These are phyloP conservation scores for Oscheius sp. DNA, from an alignment of 1,140 invertebrate genomes.

Conservation along the genomic window DNA sequence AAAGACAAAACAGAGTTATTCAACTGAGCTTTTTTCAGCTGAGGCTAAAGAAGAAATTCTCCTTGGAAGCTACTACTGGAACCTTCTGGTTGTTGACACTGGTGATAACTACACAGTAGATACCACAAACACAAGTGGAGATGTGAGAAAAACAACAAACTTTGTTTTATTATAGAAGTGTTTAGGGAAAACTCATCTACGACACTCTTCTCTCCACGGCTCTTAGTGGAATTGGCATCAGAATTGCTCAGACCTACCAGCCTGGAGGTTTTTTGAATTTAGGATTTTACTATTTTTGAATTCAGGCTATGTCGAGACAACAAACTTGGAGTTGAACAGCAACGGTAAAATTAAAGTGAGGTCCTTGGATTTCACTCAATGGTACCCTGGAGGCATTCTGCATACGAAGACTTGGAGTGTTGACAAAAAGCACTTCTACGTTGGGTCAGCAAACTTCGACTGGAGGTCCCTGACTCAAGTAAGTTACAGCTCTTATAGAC, in stretches of 20 bases:
- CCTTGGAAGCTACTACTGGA: slow-evolving; percentile 31
- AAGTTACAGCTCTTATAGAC: slow-evolving; percentile 15
- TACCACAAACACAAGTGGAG: slow-evolving; percentile 1
- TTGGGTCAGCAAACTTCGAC: slow-evolving; percentile 71
- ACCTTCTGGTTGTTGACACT: slow-evolving; percentile 19
- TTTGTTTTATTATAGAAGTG: not conserved
- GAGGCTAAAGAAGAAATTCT: slow-evolving; percentile 25
- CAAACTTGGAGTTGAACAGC: not conserved
- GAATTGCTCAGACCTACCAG: slow-evolving; percentile 32
- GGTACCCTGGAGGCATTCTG: slow-evolving; percentile 72
- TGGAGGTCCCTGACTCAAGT: slow-evolving; percentile 92
- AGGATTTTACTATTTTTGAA: no score
- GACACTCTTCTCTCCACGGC: slow-evolving; percentile 20
- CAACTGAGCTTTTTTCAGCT: not conserved
- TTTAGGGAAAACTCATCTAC: slow-evolving; percentile 26
- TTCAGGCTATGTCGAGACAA: slow-evolving; percentile 19
- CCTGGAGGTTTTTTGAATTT: not conserved
- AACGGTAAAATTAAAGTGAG: slow-evolving; percentile 24
- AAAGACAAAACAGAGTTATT: not conserved
- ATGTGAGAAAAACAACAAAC: no score
- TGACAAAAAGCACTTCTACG: slow-evolving; percentile 69
- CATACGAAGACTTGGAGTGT: slow-evolving; percentile 89
- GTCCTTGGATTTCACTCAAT: slow-evolving; percentile 25
- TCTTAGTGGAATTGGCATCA: not conserved
- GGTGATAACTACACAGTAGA: slow-evolving; percentile 23